A percentile compares a stretch with the other conserved stretches of the same genome.
These are phyloP conservation scores for Nannoperca australis DNA, from an alignment of 2,797 vertebrate species.

Conservation along the genomic window DNA sequence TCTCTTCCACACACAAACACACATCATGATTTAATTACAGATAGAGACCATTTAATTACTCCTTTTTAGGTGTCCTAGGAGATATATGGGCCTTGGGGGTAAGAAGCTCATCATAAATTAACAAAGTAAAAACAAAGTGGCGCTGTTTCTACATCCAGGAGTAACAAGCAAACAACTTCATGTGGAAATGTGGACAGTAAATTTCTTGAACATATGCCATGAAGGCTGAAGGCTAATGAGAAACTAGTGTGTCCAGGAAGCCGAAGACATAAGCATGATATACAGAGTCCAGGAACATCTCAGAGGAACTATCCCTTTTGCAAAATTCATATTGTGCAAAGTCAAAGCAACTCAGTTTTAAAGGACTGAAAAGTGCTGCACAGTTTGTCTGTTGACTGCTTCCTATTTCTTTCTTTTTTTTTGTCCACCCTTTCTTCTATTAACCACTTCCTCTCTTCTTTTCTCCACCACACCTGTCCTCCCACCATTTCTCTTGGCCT, in stretches of 20 bases:
- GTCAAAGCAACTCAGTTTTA: conserved; percentile 19
- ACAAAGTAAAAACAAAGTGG: conserved; percentile 63
- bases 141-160: conserved; percentile 47
- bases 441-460: not conserved
- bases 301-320: conserved; percentile 61
- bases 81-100: conserved; percentile 54
- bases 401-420: not conserved
- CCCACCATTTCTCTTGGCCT: conserved; percentile 25
- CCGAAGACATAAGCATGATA: conserved; percentile 75
- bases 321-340: conserved; percentile 53
- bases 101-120: conserved; percentile 71
- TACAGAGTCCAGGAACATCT: conserved; percentile 66
- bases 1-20: conserved; percentile 46
- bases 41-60: conserved; percentile 58
- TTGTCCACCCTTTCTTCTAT: not conserved
- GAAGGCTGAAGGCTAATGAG: conserved; percentile 74
- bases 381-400: not conserved
- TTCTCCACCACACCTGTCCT: conserved; percentile 16
- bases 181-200: conserved; percentile 63
- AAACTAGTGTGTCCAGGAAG: conserved; percentile 81
- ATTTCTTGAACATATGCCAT: conserved; percentile 75
- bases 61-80: conserved; percentile 51
- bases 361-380: not conserved
- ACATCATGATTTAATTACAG: conserved; percentile 50
- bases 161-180: conserved; percentile 69